Evolutionary conservation across 2,888 invertebrate genomes (phyloP).

Genomic region (Smittia aterrima): DNA sequence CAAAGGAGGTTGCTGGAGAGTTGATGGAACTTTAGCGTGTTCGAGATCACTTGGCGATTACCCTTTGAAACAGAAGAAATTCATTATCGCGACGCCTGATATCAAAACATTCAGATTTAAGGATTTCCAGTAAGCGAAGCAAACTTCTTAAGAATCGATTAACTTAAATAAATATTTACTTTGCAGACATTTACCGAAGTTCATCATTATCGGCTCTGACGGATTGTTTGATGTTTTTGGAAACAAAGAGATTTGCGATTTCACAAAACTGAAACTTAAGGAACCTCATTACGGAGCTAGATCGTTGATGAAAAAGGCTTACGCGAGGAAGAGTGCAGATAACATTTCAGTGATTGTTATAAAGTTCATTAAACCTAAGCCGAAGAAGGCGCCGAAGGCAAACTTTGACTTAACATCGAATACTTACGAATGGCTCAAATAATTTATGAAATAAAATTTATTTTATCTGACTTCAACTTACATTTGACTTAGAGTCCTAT

Average conservation of each 20-base stretch:
- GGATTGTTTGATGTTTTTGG: conserved; percentile 25
- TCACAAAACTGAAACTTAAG: conserved; percentile 18
- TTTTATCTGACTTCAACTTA: too few relatives aligned
- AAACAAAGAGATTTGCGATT: conserved; percentile 17
- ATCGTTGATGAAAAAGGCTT: conserved; percentile 17
- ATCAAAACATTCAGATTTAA: not conserved
- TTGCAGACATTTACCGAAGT: conserved; percentile 20
- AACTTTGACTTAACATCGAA: not conserved
- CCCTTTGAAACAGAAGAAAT: conserved; percentile 82
- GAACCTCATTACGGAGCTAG: conserved; percentile 25
- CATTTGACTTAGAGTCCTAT: too few relatives aligned
- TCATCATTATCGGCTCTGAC: conserved; percentile 26
- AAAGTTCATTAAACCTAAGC: conserved; percentile 26
- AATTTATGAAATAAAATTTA: too few relatives aligned
- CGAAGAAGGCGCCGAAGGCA: conserved; percentile 9
- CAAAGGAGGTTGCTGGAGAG: conserved; percentile 64
- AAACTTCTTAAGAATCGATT: not conserved
- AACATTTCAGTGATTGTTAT: conserved; percentile 17
- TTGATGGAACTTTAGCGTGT: conserved; percentile 96
- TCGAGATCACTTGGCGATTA: conserved; percentile 97
- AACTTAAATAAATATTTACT: not conserved
- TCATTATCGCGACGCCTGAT: conserved; percentile 8
- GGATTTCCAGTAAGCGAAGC: not conserved
- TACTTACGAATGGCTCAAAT: conserved; percentile 3
- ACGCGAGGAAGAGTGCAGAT: conserved; percentile 19